These are phyloP conservation scores for Orthosia gothica DNA, from an alignment of 2,888 invertebrate genomes.

Conservation along the genomic window DNA sequence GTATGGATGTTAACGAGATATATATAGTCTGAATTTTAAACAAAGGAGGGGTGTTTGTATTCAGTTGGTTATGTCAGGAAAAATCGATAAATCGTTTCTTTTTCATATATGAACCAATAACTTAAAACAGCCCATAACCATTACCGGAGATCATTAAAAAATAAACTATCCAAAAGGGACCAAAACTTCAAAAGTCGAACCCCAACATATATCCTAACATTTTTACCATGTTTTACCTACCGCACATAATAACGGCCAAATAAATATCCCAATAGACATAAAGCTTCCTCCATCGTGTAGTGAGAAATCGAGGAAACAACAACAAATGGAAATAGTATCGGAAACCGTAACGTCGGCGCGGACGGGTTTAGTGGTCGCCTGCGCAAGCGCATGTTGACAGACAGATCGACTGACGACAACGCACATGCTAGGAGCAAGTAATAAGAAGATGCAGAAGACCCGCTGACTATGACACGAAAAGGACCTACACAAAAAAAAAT, in stretches of 20 bases:
- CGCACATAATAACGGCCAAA: slow-evolving; percentile 65
- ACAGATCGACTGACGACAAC: slow-evolving; percentile 84
- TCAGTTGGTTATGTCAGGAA: not conserved
- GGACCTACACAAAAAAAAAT: not conserved
- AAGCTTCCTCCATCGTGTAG: slow-evolving; percentile 78
- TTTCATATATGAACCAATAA: not conserved
- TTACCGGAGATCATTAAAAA: not conserved
- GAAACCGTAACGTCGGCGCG: slow-evolving; percentile 84
- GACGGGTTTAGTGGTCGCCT: slow-evolving; percentile 84
- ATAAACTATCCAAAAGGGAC: slow-evolving; percentile 20
- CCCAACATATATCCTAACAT: slow-evolving; percentile 36
- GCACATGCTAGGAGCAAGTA: slow-evolving; percentile 22
- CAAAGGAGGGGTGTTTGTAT: not conserved
- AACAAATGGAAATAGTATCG: slow-evolving; percentile 86
- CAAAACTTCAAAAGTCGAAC: slow-evolving; percentile 61
- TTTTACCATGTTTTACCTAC: slow-evolving; percentile 58
- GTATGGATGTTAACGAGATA: not conserved
- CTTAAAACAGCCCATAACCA: not conserved
- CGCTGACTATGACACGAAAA: not conserved
- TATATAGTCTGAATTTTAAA: not conserved
- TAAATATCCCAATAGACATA: slow-evolving; percentile 69
- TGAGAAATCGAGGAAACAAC: slow-evolving; percentile 77
- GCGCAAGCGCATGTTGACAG: slow-evolving; percentile 76
- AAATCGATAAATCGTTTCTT: not conserved
- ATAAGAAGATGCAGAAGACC: slow-evolving; percentile 44